Conservation (phyloP, 2,113 vertebrate genomes). For the Oreochromis tanganicae region DNA sequence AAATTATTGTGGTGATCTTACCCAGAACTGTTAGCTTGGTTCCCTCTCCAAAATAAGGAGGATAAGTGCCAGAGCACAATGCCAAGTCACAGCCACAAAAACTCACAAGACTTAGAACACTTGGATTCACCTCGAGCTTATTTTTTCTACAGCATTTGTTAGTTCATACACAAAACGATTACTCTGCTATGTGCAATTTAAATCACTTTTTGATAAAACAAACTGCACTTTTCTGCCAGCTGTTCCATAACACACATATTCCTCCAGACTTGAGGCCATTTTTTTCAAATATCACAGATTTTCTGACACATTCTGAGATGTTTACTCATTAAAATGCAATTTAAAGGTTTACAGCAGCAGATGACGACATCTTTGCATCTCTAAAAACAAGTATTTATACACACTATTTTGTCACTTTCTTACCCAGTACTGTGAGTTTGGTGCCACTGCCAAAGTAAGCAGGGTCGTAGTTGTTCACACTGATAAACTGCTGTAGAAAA, state of each 20-base stretch:
- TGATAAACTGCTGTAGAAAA: neutral
- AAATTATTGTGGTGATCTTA: constrained; percentile 3
- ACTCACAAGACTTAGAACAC: neutral
- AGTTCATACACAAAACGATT: fast-evolving
- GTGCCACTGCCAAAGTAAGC: constrained; percentile 66
- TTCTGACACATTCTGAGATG: fast-evolving
- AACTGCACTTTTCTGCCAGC: neutral
- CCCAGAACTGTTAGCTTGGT: constrained; percentile 52
- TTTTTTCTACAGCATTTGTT: neutral
- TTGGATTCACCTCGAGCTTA: fast-evolving
- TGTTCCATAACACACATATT: neutral
- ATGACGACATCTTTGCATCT: fast-evolving
- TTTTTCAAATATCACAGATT: neutral
- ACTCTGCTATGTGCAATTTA: fast-evolving
- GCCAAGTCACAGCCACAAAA: neutral
- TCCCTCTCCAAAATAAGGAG: constrained; percentile 61
- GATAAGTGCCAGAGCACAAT: constrained; percentile 10
- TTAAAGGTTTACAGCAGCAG: neutral
- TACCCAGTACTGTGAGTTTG: neutral
- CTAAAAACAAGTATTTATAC: fast-evolving
- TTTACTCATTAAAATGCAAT: fast-evolving
- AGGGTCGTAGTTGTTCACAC: constrained; percentile 61
- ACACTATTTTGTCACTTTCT: too few relatives aligned
- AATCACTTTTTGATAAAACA: neutral
- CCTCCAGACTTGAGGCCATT: fast-evolving